Conservation (phyloP, 2,113 vertebrate genomes). For the Turdus rufiventris region DNA sequence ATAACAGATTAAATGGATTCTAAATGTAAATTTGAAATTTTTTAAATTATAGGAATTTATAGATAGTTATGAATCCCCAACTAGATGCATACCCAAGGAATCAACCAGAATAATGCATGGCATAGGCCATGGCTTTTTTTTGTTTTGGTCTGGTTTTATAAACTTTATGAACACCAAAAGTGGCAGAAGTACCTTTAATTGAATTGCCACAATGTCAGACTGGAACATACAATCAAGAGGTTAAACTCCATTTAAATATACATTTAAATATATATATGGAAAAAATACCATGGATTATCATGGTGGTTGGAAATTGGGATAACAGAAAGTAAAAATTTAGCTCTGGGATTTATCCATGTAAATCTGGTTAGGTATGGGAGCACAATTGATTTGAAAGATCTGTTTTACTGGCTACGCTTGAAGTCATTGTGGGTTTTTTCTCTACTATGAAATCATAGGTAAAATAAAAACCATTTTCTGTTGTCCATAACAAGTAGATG, state of each 20-base stretch:
- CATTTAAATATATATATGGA: neutral
- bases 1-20: neutral
- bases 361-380: neutral
- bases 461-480: neutral
- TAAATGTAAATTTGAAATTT: neutral
- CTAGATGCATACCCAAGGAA: neutral
- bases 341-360: neutral
- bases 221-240: constrained; percentile 5
- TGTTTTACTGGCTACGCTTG: neutral
- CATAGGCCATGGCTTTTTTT: neutral
- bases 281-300: constrained; percentile 30
- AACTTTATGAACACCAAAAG: constrained; percentile 18
- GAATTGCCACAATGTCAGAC: constrained; percentile 29
- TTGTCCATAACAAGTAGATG: neutral
- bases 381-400: constrained; percentile 11
- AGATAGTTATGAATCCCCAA: neutral
- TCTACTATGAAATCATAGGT: neutral
- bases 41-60: neutral
- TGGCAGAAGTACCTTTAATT: constrained; percentile 1
- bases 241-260: constrained; percentile 17
- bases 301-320: constrained; percentile 23
- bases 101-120: neutral
- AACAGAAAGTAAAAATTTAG: neutral
- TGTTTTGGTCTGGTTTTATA: neutral
- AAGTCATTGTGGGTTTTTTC: accelerated